Percentiles rank a stretch among this genome's conserved stretches.
phyloP scores from a whole-genome alignment of 2,888 invertebrate genomes.

The Laothoe populi region DNA sequence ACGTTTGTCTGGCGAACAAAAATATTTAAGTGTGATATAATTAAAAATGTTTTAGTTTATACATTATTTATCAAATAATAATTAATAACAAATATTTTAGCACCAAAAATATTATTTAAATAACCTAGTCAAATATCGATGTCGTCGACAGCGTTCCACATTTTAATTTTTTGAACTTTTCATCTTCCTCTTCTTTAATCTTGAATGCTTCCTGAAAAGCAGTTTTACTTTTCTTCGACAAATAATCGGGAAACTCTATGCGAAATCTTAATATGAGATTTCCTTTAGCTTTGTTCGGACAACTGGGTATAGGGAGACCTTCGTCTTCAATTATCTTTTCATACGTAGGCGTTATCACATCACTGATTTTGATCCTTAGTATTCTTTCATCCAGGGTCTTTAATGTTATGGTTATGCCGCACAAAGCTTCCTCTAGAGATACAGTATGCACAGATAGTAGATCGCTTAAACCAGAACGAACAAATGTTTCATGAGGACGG shows the following conservation, averaged over 20 bases:
- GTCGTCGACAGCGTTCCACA: slow-evolving; percentile 65
- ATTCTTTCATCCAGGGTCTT: slow-evolving; percentile 89
- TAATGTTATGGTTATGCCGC: slow-evolving; percentile 87
- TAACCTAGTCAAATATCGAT: slow-evolving; percentile 42
- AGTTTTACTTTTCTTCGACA: slow-evolving; percentile 73
- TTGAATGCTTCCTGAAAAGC: slow-evolving; percentile 73
- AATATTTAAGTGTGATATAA: too few relatives aligned
- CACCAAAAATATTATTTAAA: background rate
- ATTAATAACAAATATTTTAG: background rate
- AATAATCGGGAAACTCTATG: slow-evolving; percentile 68
- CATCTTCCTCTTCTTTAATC: slow-evolving; percentile 62
- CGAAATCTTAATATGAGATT: slow-evolving; percentile 89
- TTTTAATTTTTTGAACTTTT: slow-evolving; percentile 62
- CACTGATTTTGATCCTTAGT: slow-evolving; percentile 88
- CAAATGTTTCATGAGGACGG: slow-evolving; percentile 87
- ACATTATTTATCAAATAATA: background rate
- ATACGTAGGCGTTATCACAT: slow-evolving; percentile 88
- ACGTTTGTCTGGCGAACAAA: too few relatives aligned
- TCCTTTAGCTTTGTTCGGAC: slow-evolving; percentile 86
- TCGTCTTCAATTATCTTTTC: slow-evolving; percentile 88
- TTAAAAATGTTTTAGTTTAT: too few relatives aligned
- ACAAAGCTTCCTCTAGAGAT: slow-evolving; percentile 88
- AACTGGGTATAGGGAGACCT: slow-evolving; percentile 88
- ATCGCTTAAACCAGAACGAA: slow-evolving; percentile 87
- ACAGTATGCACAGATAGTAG: slow-evolving; percentile 86